Evolutionary conservation across 2,888 invertebrate genomes (phyloP).

Genomic region (Teinopalpus imperialis): DNA sequence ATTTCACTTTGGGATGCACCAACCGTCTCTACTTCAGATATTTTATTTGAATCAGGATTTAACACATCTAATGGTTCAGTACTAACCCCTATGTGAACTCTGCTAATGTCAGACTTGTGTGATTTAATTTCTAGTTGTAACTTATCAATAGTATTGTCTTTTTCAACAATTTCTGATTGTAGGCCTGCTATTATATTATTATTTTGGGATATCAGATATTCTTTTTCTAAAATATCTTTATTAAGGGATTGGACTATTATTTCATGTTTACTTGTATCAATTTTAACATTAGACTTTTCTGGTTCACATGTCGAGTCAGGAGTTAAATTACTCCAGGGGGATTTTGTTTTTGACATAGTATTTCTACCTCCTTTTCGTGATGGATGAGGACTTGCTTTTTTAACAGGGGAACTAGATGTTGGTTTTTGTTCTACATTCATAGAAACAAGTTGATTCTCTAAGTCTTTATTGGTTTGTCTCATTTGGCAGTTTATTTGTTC

Average conservation of each 20-base stretch:
- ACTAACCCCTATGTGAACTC: conserved; percentile 47
- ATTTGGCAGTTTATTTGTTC: conserved; percentile 78
- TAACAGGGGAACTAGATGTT: conserved; percentile 47
- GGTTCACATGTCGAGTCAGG: conserved; percentile 61
- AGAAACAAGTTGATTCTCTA: conserved; percentile 73
- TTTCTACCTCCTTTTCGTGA: conserved; percentile 66
- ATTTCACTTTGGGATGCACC: conserved; percentile 20
- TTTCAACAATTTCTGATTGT: conserved; percentile 38
- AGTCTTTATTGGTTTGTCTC: conserved; percentile 75
- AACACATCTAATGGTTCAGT: conserved; percentile 38
- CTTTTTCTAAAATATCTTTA: conserved; percentile 74
- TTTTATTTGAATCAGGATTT: neutral
- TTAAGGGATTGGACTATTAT: conserved; percentile 68
- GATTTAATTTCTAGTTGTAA: conserved; percentile 33
- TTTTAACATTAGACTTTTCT: conserved; percentile 61
- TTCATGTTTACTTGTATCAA: conserved; percentile 61
- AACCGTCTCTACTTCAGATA: conserved; percentile 3
- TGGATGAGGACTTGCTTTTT: conserved; percentile 65
- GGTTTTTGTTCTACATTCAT: conserved; percentile 53
- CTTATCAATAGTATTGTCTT: conserved; percentile 39
- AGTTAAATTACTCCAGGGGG: conserved; percentile 71
- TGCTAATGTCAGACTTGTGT: conserved; percentile 31
- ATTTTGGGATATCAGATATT: conserved; percentile 66
- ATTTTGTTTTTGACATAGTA: conserved; percentile 65
- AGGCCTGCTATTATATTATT: conserved; percentile 66